A percentile compares a stretch with the other conserved stretches of the same genome.
These are phyloP conservation scores for Eilema caniola DNA, from an alignment of 2,888 invertebrate genomes.

Conservation along the genomic window DNA sequence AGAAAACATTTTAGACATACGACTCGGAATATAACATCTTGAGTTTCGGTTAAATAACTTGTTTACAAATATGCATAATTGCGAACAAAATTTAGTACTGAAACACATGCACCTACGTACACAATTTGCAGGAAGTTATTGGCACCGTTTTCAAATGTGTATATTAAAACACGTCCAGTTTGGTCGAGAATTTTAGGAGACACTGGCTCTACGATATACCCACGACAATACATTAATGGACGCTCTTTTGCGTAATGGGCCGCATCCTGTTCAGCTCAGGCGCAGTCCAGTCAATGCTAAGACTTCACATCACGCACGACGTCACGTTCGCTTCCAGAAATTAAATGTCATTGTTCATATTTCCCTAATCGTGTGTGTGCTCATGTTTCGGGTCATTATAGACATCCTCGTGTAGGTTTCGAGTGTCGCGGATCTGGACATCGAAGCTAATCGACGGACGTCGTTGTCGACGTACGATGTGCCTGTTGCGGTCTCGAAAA, in stretches of 20 bases:
- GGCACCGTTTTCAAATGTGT: neutral
- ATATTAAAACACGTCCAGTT: conserved; percentile 62
- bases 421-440: conserved; percentile 43
- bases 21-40: neutral
- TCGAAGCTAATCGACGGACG: conserved; percentile 53
- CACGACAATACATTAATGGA: conserved; percentile 86
- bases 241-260: conserved; percentile 82
- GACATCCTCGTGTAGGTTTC: conserved; percentile 73
- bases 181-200: conserved; percentile 74
- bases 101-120: neutral
- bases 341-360: conserved; percentile 53
- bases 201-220: conserved; percentile 80
- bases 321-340: conserved; percentile 53
- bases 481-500: conserved; percentile 62
- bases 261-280: conserved; percentile 79
- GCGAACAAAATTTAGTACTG: neutral
- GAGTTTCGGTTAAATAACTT: neutral
- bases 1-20: conserved; percentile 13
- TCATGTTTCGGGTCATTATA: conserved; percentile 63
- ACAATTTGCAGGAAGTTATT: neutral
- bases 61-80: neutral
- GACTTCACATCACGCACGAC: conserved; percentile 71
- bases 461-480: conserved; percentile 67
- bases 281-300: conserved; percentile 83
- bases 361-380: conserved; percentile 55